These are phyloP conservation scores for Aphidoletes aphidimyza DNA, from an alignment of 2,888 invertebrate genomes.

Conservation along the genomic window DNA sequence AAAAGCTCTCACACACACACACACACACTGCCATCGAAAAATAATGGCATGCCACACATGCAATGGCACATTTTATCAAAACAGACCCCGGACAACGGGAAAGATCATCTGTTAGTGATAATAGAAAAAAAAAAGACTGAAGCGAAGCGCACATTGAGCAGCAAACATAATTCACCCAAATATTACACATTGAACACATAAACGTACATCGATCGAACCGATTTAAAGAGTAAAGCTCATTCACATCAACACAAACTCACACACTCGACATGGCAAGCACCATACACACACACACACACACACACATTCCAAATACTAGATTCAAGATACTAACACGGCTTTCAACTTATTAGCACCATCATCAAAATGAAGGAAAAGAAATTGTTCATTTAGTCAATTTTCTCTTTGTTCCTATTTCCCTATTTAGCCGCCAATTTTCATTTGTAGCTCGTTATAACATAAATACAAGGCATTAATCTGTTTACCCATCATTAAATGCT, in stretches of 20 bases:
- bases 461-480: conserved; percentile 11
- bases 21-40: background rate
- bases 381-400: background rate
- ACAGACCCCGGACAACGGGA: background rate
- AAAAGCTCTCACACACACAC: too few relatives aligned
- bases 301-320: background rate
- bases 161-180: background rate
- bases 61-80: background rate
- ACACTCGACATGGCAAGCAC: too few relatives aligned
- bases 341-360: background rate
- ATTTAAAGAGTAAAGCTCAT: background rate
- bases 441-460: background rate
- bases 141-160: background rate
- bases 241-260: background rate
- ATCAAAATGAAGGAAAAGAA: background rate
- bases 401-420: background rate
- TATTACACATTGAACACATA: conserved; percentile 13
- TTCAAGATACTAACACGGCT: background rate
- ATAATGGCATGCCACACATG: background rate
- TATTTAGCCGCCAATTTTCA: conserved; percentile 18
- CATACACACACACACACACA: background rate
- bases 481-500: conserved; percentile 23
- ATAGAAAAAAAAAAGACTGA: background rate
- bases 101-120: conserved; percentile 16
- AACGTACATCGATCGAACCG: background rate